These are phyloP conservation scores for Ochropleura leucogaster DNA, from an alignment of 2,888 invertebrate species.

Conservation along the genomic window DNA sequence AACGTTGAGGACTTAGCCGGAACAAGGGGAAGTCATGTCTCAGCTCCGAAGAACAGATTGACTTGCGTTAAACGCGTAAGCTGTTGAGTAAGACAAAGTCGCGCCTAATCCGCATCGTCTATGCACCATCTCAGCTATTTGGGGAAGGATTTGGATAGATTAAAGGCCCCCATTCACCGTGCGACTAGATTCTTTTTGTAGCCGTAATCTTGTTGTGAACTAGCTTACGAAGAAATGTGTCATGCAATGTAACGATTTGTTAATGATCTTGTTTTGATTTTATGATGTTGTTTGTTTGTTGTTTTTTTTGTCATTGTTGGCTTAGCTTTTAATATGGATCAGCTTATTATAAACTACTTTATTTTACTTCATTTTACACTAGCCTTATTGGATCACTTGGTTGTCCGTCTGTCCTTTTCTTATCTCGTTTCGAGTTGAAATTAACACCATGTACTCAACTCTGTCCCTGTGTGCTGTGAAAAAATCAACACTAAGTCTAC, in stretches of 20 bases:
- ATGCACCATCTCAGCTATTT: conserved; percentile 78
- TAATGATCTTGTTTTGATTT: conserved; percentile 52
- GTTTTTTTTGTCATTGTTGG: conserved; percentile 5
- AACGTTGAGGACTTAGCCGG: conserved; percentile 63
- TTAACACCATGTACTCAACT: too few relatives aligned
- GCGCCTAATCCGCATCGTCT: conserved; percentile 77
- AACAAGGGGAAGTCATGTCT: conserved; percentile 66
- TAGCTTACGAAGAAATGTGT: conserved; percentile 51
- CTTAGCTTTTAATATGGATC: conserved; percentile 6
- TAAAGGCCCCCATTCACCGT: conserved; percentile 75
- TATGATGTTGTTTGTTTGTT: conserved; percentile 27
- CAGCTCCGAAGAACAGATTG: conserved; percentile 65
- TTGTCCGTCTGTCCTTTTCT: too few relatives aligned
- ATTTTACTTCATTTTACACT: not conserved
- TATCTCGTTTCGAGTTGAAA: too few relatives aligned
- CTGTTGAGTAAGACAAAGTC: conserved; percentile 84
- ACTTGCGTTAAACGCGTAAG: conserved; percentile 76
- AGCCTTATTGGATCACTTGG: too few relatives aligned
- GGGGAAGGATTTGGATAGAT: conserved; percentile 79
- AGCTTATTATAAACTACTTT: not conserved
- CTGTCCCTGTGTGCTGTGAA: too few relatives aligned
- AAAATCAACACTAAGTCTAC: too few relatives aligned
- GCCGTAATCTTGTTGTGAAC: conserved; percentile 64
- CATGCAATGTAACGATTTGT: conserved; percentile 47
- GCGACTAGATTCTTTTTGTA: conserved; percentile 67